These are phyloP conservation scores for Drosophila tropicalis DNA, from an alignment of 1,140 invertebrate genomes.

Conservation along the genomic window DNA sequence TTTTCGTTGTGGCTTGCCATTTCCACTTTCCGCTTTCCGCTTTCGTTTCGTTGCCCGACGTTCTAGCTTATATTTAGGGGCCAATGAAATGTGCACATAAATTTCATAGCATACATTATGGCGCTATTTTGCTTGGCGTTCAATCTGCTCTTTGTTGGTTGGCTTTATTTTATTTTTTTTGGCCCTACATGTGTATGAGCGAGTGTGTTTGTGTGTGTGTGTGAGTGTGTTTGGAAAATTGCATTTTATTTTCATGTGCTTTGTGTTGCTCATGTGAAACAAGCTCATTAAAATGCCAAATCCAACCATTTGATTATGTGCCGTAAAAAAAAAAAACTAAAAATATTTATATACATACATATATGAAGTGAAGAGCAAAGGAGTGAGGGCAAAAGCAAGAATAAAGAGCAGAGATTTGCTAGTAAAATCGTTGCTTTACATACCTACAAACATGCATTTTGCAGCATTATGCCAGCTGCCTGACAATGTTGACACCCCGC, in stretches of 20 bases:
- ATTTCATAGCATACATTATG: conserved; percentile 38
- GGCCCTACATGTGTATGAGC: background rate
- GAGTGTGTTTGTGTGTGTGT: background rate
- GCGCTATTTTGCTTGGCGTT: conserved; percentile 22
- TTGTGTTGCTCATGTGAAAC: conserved; percentile 51
- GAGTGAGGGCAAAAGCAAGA: background rate
- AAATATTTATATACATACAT: background rate
- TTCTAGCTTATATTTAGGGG: conserved; percentile 33
- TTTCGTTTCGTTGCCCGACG: conserved; percentile 1
- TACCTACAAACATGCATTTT: conserved; percentile 1
- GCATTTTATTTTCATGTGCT: background rate
- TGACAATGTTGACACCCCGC: background rate
- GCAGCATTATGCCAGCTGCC: conserved; percentile 11
- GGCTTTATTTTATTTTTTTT: conserved; percentile 17
- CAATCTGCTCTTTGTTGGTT: background rate
- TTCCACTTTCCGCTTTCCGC: conserved; percentile 29
- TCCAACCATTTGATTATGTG: conserved; percentile 65
- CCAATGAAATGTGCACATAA: conserved; percentile 52
- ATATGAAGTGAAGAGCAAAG: background rate
- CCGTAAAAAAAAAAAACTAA: conserved; percentile 54
- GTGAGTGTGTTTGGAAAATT: conserved; percentile 2
- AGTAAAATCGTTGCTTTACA: background rate
- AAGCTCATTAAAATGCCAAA: conserved; percentile 74
- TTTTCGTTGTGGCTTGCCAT: background rate
- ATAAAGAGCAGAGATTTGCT: background rate